Conservation (phyloP, 2,888 invertebrate species). For the Microctonus brassicae region DNA sequence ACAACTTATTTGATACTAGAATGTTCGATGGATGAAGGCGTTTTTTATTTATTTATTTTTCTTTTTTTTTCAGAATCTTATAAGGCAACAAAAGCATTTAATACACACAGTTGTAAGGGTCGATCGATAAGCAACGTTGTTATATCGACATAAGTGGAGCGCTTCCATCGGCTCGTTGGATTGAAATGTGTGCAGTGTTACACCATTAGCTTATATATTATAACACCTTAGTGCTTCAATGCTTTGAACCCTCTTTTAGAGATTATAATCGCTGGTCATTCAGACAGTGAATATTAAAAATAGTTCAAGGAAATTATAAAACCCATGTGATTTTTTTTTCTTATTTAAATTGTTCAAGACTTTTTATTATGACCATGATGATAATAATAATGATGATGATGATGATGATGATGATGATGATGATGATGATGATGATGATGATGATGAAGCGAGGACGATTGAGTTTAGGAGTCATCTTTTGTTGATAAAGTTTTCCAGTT, state of each 20-base stretch:
- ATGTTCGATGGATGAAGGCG: background rate
- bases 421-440: too few relatives aligned
- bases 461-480: background rate
- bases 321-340: background rate
- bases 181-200: background rate
- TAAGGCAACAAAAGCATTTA: background rate
- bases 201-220: too few relatives aligned
- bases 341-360: background rate
- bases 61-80: background rate
- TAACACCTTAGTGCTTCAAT: background rate
- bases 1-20: background rate
- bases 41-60: background rate
- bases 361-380: too few relatives aligned
- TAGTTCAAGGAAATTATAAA: background rate
- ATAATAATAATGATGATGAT: too few relatives aligned
- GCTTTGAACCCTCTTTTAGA: background rate
- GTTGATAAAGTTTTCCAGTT: background rate
- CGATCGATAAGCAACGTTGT: too few relatives aligned
- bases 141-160: too few relatives aligned
- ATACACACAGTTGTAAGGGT: too few relatives aligned
- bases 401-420: too few relatives aligned
- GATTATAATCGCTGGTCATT: background rate
- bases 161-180: too few relatives aligned
- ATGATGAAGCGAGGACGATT: background rate
- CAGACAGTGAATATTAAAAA: background rate